These are phyloP conservation scores for Prinia subflava DNA, from an alignment of 2,113 vertebrate genomes.

Conservation along the genomic window DNA sequence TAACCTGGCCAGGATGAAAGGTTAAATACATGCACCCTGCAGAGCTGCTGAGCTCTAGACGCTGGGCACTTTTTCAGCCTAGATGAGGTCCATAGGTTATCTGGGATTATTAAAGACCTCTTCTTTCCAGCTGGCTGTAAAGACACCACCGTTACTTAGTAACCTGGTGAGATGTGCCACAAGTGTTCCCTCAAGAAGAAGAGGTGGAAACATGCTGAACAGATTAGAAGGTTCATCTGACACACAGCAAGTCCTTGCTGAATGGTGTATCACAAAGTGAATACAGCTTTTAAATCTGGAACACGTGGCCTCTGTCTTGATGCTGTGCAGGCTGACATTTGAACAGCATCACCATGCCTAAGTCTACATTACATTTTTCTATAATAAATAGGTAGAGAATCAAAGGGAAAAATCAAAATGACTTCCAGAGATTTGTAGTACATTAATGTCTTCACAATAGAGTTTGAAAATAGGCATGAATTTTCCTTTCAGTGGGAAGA, in stretches of 20 bases:
- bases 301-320: constrained; percentile 48
- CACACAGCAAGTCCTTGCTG: constrained; percentile 14
- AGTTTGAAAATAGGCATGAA: background rate
- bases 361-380: background rate
- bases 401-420: constrained; percentile 22
- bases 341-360: background rate
- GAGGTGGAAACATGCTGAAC: constrained; percentile 42
- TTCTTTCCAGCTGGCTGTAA: background rate
- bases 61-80: background rate
- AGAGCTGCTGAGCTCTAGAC: background rate
- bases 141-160: background rate
- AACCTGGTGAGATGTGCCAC: constrained; percentile 2
- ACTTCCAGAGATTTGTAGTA: constrained; percentile 34
- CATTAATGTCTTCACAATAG: background rate
- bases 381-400: background rate
- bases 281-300: constrained; percentile 63
- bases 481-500: background rate
- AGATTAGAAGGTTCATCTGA: constrained; percentile 48
- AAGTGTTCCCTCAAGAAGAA: constrained; percentile 9
- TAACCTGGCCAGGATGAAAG: constrained; percentile 10
- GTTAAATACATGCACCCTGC: background rate
- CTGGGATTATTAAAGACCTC: background rate
- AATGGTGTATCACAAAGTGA: constrained; percentile 43
- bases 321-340: constrained; percentile 39
- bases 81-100: background rate